Base-by-base conservation (phyloP, 2,888 invertebrate species). In the Nysson spinosus region DNA sequence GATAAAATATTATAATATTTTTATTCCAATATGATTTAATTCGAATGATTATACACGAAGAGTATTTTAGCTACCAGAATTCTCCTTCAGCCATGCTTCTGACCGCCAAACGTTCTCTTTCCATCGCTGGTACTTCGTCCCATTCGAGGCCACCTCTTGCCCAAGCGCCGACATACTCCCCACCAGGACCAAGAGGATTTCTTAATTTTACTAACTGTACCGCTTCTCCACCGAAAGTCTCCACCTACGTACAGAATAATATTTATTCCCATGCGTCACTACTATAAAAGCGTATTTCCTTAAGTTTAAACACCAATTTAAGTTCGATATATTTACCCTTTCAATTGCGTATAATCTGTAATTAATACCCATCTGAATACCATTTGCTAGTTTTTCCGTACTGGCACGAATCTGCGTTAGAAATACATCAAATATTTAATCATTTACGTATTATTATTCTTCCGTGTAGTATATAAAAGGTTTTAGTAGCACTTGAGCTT, bases 291-390 rank as follows among this genome's bases (percentile, higher is more conserved):
- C n/a, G n/a, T n/a, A n/a, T n/a, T n/a, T n/a, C n/a, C n/a, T n/a
- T n/a, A n/a, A n/a, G 7, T 39, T 20, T 12, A 16, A 20, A 4
- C 16, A 2, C 12, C 5, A 4, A 42, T 17, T 26, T 14, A 2
- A 24, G 16, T 1, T n/a, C 7, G 2, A 24, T 7, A 11, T 60
- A 65, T 87, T 89, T 87, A 93, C 93, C 89, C 92, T 91, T 85
- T 94, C 93, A 20, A 93, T 89, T 17, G 92, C 91, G 78, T 93
- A 92, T 35, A 95, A 89, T 78, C 94, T 90, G 87, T 96, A 96
- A 87, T 95, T 95, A 69, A 93, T 92, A 77, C 94, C 95, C 69
- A 93, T 89, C 84, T 93, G 92, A 72, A 95, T 92, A 11, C 93
- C 93, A 83, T 91, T 92, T 7, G 91, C 89, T 65, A 94, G 85